Conservation (phyloP, 2,797 vertebrate genomes). For the Dallia pectoralis region DNA sequence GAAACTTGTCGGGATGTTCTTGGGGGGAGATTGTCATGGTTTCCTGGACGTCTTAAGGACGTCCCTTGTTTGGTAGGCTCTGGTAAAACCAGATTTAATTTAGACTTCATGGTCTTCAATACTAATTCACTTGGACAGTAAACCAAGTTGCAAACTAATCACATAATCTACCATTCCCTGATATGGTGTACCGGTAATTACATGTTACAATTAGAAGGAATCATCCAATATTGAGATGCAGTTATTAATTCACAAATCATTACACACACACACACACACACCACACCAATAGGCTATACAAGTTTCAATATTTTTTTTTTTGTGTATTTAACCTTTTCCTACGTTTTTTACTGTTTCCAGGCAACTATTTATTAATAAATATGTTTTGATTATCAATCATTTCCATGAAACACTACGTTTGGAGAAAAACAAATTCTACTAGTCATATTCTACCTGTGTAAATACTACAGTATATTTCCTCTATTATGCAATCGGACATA, state of each 20-base stretch:
- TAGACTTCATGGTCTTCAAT: neutral
- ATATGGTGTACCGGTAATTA: neutral
- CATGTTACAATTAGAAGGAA: neutral
- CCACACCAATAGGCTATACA: neutral
- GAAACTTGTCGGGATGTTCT: no score
- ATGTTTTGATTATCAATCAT: neutral
- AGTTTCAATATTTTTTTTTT: neutral
- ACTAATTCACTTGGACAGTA: neutral
- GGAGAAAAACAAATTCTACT: neutral
- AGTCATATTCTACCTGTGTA: neutral
- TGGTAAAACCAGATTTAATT: neutral
- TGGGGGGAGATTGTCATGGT: no score
- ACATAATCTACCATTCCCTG: neutral
- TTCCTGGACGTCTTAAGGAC: no score
- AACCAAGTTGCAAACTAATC: neutral
- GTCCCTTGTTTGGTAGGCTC: neutral
- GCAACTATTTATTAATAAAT: neutral
- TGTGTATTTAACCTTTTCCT: neutral
- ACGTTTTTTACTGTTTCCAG: neutral
- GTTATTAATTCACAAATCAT: neutral
- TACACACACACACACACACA: neutral
- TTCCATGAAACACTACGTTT: neutral
- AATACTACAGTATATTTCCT: neutral
- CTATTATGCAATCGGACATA: neutral
- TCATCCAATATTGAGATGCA: neutral